Conservation (phyloP, 2,888 invertebrate species). For the Escarpia spicata region DNA sequence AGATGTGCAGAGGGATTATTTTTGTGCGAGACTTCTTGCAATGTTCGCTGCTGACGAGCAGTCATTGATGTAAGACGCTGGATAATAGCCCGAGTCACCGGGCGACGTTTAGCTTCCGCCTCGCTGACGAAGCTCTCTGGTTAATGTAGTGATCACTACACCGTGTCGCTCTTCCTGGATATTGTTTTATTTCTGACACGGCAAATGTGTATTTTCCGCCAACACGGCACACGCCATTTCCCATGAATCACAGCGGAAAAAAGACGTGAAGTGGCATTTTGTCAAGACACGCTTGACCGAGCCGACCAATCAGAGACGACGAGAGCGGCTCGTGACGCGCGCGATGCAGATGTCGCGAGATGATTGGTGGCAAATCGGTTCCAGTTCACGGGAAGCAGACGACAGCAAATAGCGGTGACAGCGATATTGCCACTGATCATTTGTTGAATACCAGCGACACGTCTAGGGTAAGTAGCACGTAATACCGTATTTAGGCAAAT, state of each 20-base stretch:
- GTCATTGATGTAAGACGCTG: background rate
- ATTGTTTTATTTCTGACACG: constrained; percentile 4
- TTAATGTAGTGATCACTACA: background rate
- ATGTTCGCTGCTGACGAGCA: background rate
- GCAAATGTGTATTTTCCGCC: constrained; percentile 2
- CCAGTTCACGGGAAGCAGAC: background rate
- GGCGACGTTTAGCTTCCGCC: background rate
- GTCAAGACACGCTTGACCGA: background rate
- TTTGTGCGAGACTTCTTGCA: background rate
- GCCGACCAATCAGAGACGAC: background rate
- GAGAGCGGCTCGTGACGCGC: background rate
- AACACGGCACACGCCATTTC: background rate
- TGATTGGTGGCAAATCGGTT: background rate
- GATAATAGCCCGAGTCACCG: constrained; percentile 11
- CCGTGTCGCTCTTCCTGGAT: constrained; percentile 13
- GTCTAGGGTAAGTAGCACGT: constrained; percentile 1
- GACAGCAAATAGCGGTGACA: background rate
- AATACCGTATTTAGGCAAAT: background rate
- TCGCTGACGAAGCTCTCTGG: background rate
- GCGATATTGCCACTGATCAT: background rate
- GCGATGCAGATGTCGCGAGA: background rate
- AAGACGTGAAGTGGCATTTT: background rate
- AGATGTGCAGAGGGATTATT: background rate
- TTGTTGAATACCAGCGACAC: background rate
- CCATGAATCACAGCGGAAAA: background rate